phyloP scores from a whole-genome alignment of 1,140 invertebrate genomes.

The Lysiphlebus fabarum region DNA sequence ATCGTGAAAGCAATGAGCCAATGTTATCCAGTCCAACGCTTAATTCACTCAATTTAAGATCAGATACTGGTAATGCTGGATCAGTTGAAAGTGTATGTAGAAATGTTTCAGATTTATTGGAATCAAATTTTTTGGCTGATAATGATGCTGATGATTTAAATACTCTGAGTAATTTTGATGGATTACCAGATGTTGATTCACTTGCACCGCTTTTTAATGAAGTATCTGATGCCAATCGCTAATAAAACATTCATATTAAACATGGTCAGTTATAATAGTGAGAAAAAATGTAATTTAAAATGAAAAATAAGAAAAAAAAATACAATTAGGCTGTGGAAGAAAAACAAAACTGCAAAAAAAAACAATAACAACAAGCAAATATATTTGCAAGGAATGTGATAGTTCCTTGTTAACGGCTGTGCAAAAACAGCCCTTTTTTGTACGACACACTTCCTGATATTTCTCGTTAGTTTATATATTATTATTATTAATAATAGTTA shows the following conservation, averaged over 20 bases:
- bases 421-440: constrained; percentile 7
- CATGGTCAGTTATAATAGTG: neutral
- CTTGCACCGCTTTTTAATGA: constrained; percentile 52
- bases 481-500: no score
- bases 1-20: constrained; percentile 46
- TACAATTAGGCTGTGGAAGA: neutral
- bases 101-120: constrained; percentile 48
- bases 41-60: constrained; percentile 46
- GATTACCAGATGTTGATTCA: constrained; percentile 49
- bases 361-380: neutral
- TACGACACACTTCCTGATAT: no score
- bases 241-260: constrained; percentile 18
- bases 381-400: constrained; percentile 15
- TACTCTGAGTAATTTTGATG: constrained; percentile 49
- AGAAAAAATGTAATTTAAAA: neutral
- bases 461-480: no score
- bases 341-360: constrained; percentile 9
- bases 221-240: constrained; percentile 51
- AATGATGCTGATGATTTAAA: constrained; percentile 45
- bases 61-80: constrained; percentile 28
- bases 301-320: neutral
- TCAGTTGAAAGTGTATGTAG: constrained; percentile 33
- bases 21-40: constrained; percentile 51
- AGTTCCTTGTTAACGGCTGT: constrained; percentile 19
- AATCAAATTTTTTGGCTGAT: constrained; percentile 42